Base-by-base conservation (phyloP, 2,113 vertebrate genomes). In the Sialia sialis region DNA sequence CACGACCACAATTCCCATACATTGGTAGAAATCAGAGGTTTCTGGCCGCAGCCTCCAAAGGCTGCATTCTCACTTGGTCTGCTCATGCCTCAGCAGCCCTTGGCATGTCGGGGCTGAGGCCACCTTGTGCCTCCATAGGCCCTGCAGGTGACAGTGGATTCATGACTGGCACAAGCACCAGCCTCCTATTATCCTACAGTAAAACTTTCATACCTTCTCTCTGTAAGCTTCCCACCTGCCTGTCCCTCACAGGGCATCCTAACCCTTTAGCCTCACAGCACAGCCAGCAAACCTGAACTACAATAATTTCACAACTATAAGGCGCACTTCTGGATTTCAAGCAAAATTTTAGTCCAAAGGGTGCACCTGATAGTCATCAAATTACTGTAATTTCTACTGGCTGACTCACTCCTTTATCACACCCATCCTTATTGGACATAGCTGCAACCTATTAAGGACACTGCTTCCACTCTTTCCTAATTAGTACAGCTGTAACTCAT, bases 101-200 rank as follows among this genome's bases (percentile, higher is more conserved):
- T 9, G 17, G 15, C 20, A 29, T 0, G 6, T 5, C 0, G 0
- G 43, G 29, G 14, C 58, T 69, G 67, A 30, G 5, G 2, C 17
- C 66, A 34, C 16, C 34, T 41, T 30, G 4, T 23, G 39, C 8
- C 38, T 76, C 74, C 38, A 10, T 3, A 67, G 34, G 7, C 8
- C 26, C 11, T 36, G 0, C 36, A 12, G 38, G 4, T 15, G 5
- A 56, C 32, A 22, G 13, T 14, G 20, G 55, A n/a, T 20, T 56
- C 20, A 10, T 10, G 9, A 22, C 20, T 56, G 32, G 22, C 30
- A n/a, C 30, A 14, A 55, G 19, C 5, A 14, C 8, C 20, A 55
- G 19, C 3, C 54, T 32, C 54, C n/a, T 21, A 12, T 14, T n/a
- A 21, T 32, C 18, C 32, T n/a, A 6, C 8, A 55, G 54, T 55